Evolutionary conservation across 2,888 invertebrate species (phyloP).

Genomic region (Andrena camellia): DNA sequence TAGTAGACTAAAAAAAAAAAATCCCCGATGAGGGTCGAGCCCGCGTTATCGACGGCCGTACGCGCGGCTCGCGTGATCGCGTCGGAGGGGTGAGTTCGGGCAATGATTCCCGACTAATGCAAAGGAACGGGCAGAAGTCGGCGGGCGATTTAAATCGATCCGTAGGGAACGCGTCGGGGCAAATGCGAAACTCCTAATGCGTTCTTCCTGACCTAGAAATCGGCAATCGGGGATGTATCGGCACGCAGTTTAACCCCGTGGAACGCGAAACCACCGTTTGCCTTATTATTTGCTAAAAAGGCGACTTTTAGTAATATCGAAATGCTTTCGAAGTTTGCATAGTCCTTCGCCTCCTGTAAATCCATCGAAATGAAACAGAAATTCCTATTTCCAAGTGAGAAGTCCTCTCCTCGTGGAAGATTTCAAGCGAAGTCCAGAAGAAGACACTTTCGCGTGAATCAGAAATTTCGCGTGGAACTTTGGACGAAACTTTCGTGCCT

Average conservation of each 20-base stretch:
- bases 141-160: conserved; percentile 42
- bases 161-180: background rate
- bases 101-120: conserved; percentile 18
- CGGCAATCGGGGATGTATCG: conserved; percentile 13
- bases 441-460: no score
- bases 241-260: conserved; percentile 6
- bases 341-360: background rate
- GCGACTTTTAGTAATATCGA: background rate
- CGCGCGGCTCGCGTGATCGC: conserved; percentile 43
- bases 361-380: no score
- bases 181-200: conserved; percentile 31
- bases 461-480: background rate
- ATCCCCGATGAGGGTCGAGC: conserved; percentile 35
- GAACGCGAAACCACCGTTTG: background rate
- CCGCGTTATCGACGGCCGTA: conserved; percentile 24
- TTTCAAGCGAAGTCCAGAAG: no score
- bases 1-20: background rate
- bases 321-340: background rate
- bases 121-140: conserved; percentile 24
- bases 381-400: no score
- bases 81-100: conserved; percentile 7
- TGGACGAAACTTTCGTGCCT: conserved; percentile 4
- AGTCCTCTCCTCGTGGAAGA: no score
- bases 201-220: conserved; percentile 38
- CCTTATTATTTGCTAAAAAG: no score